These are phyloP conservation scores for Hipparchia semele DNA, from an alignment of 2,888 invertebrate species.

Conservation along the genomic window DNA sequence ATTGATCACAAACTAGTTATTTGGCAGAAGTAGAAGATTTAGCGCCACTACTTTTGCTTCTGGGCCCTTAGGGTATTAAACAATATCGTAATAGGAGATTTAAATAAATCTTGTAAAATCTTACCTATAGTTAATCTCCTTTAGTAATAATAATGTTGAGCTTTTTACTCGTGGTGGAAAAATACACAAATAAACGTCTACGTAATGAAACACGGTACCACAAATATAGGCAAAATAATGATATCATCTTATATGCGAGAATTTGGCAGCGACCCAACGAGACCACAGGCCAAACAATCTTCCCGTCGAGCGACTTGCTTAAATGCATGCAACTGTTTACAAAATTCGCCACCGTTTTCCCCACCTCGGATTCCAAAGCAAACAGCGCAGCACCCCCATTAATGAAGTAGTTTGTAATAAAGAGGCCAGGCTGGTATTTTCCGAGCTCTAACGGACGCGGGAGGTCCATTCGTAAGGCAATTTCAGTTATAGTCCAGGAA, in stretches of 20 bases:
- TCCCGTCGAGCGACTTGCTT: conserved; percentile 31
- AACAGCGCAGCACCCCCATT: conserved; percentile 49
- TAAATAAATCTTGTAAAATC: too few relatives aligned
- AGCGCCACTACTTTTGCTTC: too few relatives aligned
- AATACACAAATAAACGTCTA: not conserved
- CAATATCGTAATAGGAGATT: too few relatives aligned
- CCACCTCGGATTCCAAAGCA: conserved; percentile 45
- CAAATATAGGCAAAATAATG: conserved; percentile 34
- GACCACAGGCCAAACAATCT: conserved; percentile 40
- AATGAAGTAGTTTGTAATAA: conserved; percentile 60
- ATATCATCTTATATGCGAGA: conserved; percentile 31
- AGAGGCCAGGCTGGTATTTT: conserved; percentile 61
- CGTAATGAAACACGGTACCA: not conserved
- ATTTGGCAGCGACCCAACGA: conserved; percentile 37
- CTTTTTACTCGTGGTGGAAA: not conserved
- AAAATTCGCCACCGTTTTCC: conserved; percentile 35
- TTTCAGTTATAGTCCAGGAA: not conserved
- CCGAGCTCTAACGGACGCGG: not conserved
- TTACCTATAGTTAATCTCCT: too few relatives aligned
- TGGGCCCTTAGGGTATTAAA: too few relatives aligned
- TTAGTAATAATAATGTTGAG: too few relatives aligned
- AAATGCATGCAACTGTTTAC: conserved; percentile 43
- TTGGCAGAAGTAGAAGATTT: too few relatives aligned
- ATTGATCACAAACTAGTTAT: too few relatives aligned
- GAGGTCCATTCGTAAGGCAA: not conserved